Conservation (phyloP, 2,113 vertebrate species). For the Gadus macrocephalus region DNA sequence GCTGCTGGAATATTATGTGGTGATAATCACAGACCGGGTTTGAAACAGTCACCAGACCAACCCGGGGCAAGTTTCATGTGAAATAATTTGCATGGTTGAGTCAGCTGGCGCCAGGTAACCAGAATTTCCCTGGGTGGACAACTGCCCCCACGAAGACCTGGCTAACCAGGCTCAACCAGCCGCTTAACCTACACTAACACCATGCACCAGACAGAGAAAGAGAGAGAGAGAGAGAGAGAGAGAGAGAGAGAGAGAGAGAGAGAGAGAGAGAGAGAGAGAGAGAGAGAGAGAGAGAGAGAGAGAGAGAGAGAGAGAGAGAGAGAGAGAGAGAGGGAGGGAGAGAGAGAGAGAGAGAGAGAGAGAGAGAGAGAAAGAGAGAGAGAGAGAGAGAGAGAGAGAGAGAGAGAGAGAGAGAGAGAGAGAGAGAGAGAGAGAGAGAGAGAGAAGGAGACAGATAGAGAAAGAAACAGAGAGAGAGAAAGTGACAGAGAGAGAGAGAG, state of each 20-base stretch:
- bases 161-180: too few species aligned
- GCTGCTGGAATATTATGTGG: too few species aligned
- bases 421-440: background rate
- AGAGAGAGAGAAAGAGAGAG: background rate
- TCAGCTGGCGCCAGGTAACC: too few species aligned
- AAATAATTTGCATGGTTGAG: too few species aligned
- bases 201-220: background rate
- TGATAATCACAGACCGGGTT: too few species aligned
- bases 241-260: background rate
- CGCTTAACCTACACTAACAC: too few species aligned
- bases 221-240: background rate
- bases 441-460: background rate
- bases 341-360: background rate
- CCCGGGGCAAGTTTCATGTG: too few species aligned
- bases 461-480: background rate
- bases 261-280: background rate
- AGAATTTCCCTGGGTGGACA: too few species aligned
- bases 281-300: background rate
- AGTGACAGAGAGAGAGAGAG: background rate
- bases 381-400: background rate
- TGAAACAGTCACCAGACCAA: too few species aligned
- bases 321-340: background rate
- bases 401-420: background rate
- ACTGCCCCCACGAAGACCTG: too few species aligned
- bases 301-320: background rate